Conservation (phyloP, 2,888 invertebrate genomes). For the Xanthorhoe designata region DNA sequence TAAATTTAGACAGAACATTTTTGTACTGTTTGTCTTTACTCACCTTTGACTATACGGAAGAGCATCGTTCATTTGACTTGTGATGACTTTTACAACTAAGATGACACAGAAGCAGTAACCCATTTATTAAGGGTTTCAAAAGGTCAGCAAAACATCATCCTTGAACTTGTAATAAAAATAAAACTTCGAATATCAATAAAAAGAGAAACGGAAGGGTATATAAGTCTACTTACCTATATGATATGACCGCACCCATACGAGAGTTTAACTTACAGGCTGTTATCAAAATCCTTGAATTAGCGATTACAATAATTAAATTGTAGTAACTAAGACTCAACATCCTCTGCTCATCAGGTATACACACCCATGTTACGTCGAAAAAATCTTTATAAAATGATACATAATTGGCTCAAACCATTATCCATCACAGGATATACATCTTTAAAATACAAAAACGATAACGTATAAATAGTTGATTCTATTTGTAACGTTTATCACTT, state of each 20-base stretch:
- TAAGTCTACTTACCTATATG: neutral
- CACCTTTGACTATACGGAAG: too few relatives aligned
- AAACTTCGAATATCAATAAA: too few relatives aligned
- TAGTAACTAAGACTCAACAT: conserved; percentile 41
- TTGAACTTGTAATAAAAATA: too few relatives aligned
- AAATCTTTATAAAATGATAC: conserved; percentile 52
- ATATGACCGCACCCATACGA: neutral
- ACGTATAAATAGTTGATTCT: conserved; percentile 64
- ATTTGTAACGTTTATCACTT: conserved; percentile 55
- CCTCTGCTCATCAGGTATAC: conserved; percentile 45
- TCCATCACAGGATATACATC: conserved; percentile 57
- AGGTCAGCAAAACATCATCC: too few relatives aligned
- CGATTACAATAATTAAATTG: conserved; percentile 24
- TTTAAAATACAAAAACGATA: conserved; percentile 52
- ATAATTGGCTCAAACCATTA: conserved; percentile 53
- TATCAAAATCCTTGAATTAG: conserved; percentile 26
- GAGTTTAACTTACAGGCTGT: conserved; percentile 4
- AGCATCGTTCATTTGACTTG: too few relatives aligned
- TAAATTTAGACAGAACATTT: too few relatives aligned
- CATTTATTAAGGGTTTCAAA: too few relatives aligned
- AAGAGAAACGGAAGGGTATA: neutral
- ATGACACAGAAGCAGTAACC: too few relatives aligned
- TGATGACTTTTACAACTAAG: too few relatives aligned
- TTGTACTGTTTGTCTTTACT: too few relatives aligned
- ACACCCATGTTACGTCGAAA: conserved; percentile 54